These are phyloP conservation scores for Thryonomys swinderianus DNA, from an alignment of 2,113 vertebrate genomes.

Conservation along the genomic window DNA sequence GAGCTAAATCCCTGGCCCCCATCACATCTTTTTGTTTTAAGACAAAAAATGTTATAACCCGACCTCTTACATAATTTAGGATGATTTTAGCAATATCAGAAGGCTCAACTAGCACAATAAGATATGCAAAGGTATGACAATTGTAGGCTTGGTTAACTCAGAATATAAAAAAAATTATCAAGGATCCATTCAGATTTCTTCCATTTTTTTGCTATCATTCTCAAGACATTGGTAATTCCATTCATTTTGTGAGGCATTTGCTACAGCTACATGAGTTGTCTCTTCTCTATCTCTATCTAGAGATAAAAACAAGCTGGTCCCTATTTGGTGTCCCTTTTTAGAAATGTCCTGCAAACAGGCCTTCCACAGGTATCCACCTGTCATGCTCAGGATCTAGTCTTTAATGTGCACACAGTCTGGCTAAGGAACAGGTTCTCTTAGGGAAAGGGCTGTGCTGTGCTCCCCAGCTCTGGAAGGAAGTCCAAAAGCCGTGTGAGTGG, in stretches of 20 bases:
- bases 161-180: neutral
- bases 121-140: neutral
- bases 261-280: neutral
- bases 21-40: neutral
- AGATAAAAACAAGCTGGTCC: neutral
- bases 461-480: neutral
- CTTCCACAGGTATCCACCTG: neutral
- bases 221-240: neutral
- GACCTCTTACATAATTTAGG: neutral
- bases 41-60: neutral
- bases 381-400: neutral
- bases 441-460: neutral
- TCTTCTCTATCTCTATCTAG: neutral
- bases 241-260: too few relatives aligned
- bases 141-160: neutral
- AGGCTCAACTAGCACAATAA: neutral
- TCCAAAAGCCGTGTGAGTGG: neutral
- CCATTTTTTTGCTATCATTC: neutral
- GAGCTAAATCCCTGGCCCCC: too few relatives aligned
- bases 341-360: neutral
- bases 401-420: neutral
- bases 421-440: neutral
- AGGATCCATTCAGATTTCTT: neutral
- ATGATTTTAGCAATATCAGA: neutral
- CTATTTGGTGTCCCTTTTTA: neutral